Conservation (phyloP, 2,888 invertebrate species). For the Hartigia nigra region DNA sequence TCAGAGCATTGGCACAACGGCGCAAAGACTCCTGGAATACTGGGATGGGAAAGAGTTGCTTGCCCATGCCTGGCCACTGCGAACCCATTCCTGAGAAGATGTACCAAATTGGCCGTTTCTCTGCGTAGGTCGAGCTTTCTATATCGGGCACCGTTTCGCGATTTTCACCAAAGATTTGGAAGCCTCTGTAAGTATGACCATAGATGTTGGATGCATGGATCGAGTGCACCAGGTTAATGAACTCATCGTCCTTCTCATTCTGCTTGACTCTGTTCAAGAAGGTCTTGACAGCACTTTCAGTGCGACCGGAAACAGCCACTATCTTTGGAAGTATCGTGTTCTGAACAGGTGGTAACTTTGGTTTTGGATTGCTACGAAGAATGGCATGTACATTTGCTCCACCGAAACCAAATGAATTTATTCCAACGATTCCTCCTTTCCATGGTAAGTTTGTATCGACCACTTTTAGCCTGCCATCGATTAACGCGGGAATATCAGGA, state of each 20-base stretch:
- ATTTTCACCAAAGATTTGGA: conserved; percentile 75
- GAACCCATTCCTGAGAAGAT: conserved; percentile 98
- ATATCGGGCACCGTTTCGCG: conserved; percentile 67
- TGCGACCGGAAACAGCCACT: conserved; percentile 86
- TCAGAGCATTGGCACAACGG: conserved; percentile 80
- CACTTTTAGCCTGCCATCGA: conserved; percentile 91
- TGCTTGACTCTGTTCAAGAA: conserved; percentile 74
- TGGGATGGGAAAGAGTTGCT: conserved; percentile 84
- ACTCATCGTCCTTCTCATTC: conserved; percentile 75
- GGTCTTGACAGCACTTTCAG: conserved; percentile 78
- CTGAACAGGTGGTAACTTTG: conserved; percentile 71
- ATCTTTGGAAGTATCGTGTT: conserved; percentile 73
- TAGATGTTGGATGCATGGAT: conserved; percentile 77
- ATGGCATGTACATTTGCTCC: conserved; percentile 96
- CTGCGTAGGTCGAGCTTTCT: conserved; percentile 63
- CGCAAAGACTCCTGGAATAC: conserved; percentile 83
- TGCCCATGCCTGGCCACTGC: conserved; percentile 97
- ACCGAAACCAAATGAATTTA: conserved; percentile 99
- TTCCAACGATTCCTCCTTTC: conserved; percentile 90
- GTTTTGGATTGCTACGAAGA: conserved; percentile 82
- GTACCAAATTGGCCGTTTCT: conserved; percentile 89
- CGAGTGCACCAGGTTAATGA: conserved; percentile 81
- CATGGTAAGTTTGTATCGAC: conserved; percentile 85
- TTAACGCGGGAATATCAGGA: conserved; percentile 89
- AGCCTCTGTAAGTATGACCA: conserved; percentile 87